phyloP scores from a whole-genome alignment of 1,140 invertebrate species.

The Megalonaias nervosa region DNA sequence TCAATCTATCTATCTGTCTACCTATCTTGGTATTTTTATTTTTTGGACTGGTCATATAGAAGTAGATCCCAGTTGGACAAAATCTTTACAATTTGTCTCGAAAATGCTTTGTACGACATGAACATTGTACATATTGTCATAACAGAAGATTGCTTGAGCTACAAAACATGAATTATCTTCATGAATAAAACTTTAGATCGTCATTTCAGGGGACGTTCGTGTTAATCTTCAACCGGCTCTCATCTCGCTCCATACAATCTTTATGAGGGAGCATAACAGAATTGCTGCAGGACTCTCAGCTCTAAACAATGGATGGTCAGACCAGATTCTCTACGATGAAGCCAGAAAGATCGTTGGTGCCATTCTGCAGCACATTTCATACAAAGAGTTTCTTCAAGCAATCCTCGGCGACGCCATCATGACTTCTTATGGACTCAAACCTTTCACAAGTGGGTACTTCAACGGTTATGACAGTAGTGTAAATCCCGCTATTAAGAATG shows the following conservation, averaged over 20 bases:
- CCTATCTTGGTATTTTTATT: too few species aligned
- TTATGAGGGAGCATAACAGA: slow-evolving; percentile 96
- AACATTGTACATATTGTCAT: too few species aligned
- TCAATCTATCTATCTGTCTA: too few species aligned
- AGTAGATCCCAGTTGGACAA: too few species aligned
- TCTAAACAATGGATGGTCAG: slow-evolving; percentile 90
- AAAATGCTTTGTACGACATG: too few species aligned
- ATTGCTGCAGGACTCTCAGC: slow-evolving; percentile 82
- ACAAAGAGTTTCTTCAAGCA: slow-evolving; percentile 64
- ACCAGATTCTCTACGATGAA: slow-evolving; percentile 92
- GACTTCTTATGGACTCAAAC: slow-evolving; percentile 21
- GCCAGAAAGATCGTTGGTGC: slow-evolving; percentile 84
- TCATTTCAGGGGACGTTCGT: slow-evolving; percentile 78
- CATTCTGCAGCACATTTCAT: slow-evolving; percentile 86
- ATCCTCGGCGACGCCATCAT: slow-evolving; percentile 28
- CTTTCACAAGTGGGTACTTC: slow-evolving; percentile 2
- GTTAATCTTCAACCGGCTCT: slow-evolving; percentile 92
- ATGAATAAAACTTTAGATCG: too few species aligned
- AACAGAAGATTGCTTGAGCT: too few species aligned
- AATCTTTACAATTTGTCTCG: too few species aligned
- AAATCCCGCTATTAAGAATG: slow-evolving; percentile 91
- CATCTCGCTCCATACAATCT: slow-evolving; percentile 97
- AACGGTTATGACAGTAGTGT: slow-evolving; percentile 80
- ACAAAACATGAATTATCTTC: too few species aligned
- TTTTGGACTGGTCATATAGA: too few species aligned